Percentiles rank a stretch among this genome's conserved stretches.
Evolutionary conservation across 2,113 vertebrate genomes (phyloP).

Genomic region (Tachysurus vachellii): DNA sequence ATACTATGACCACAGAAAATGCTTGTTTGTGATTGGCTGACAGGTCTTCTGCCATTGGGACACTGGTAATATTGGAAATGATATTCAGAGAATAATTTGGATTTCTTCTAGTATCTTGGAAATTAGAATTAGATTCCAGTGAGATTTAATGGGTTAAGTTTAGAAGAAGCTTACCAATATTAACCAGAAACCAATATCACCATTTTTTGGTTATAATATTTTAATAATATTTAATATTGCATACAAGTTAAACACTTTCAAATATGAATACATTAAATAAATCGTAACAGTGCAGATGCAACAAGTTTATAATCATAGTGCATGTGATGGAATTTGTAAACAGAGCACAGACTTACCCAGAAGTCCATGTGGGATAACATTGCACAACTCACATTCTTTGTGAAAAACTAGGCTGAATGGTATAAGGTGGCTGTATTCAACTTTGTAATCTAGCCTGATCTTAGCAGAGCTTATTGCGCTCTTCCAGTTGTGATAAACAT

Average conservation of each 20-base stretch:
- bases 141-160: neutral
- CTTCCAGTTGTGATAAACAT: neutral
- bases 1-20: neutral
- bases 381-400: neutral
- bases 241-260: neutral
- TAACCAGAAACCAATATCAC: neutral
- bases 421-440: neutral
- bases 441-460: neutral
- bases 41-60: neutral
- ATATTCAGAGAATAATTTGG: neutral
- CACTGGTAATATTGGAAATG: neutral
- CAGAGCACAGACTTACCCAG: neutral
- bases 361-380: neutral
- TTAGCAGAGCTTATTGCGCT: neutral
- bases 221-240: no score
- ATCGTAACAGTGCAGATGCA: neutral
- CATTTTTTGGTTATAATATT: neutral
- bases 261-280: neutral
- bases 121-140: neutral
- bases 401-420: neutral
- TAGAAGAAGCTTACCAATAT: neutral
- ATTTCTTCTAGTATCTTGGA: neutral
- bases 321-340: constrained; percentile 3
- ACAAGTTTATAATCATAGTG: constrained; percentile 10
- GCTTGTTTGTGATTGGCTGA: neutral